Evolutionary conservation across 1,140 invertebrate species (phyloP).

Genomic region (Meteorus sp.): DNA sequence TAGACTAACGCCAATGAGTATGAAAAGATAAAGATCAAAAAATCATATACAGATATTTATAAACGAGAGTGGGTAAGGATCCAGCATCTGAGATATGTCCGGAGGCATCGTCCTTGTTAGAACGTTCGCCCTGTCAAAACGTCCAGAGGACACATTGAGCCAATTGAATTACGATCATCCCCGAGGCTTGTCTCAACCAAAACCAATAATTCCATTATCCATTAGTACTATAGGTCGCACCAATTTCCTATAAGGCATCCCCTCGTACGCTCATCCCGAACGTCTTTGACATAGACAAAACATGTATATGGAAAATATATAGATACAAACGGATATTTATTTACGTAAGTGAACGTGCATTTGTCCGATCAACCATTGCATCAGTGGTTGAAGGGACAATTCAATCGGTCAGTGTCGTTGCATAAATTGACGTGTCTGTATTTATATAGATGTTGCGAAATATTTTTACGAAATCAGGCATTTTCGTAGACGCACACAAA

Average conservation of each 20-base stretch:
- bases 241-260: conserved; percentile 47
- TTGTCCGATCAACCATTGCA: too few species aligned
- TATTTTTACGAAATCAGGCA: too few species aligned
- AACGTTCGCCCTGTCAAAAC: conserved; percentile 60
- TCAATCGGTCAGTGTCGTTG: too few species aligned
- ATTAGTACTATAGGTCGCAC: conserved; percentile 58
- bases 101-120: conserved; percentile 57
- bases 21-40: too few species aligned
- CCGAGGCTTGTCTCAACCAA: conserved; percentile 51
- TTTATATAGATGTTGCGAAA: too few species aligned
- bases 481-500: too few species aligned
- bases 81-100: conserved; percentile 36
- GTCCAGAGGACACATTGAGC: conserved; percentile 58
- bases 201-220: conserved; percentile 62
- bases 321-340: too few species aligned
- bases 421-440: too few species aligned
- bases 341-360: too few species aligned
- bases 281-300: background rate
- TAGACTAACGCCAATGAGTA: too few species aligned
- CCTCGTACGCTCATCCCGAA: background rate
- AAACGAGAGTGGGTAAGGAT: conserved; percentile 1
- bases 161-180: conserved; percentile 61
- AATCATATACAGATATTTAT: conserved; percentile 5
- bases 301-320: background rate
- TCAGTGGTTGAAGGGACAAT: background rate